Percentiles rank a stretch among this genome's conserved stretches.
phyloP scores from a whole-genome alignment of 64 coral and sea anemone genomes.

The Anthopleura sola region DNA sequence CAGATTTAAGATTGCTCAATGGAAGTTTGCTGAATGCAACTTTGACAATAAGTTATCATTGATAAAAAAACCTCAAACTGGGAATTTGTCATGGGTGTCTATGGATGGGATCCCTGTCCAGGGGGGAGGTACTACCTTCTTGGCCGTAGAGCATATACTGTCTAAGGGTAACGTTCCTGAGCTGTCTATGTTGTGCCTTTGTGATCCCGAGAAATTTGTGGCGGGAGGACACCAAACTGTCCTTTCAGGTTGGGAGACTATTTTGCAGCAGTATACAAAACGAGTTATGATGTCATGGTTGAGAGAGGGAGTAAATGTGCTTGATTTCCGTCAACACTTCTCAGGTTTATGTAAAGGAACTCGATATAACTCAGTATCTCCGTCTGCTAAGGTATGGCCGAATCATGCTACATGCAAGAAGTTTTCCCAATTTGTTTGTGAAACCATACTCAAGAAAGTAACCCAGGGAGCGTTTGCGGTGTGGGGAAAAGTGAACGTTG shows the following conservation, averaged over 20 bases:
- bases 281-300: background rate
- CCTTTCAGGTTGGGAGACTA: background rate
- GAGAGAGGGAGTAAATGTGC: background rate
- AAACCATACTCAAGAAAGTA: background rate
- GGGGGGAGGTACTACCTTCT: background rate
- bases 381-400: background rate
- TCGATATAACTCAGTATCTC: background rate
- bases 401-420: background rate
- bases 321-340: background rate
- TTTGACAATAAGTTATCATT: background rate
- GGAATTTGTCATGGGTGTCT: background rate
- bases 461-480: background rate
- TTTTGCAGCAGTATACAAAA: background rate
- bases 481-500: background rate
- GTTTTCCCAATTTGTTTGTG: background rate
- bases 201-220: conserved; percentile 7
- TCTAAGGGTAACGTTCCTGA: background rate
- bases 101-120: background rate
- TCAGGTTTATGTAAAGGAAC: background rate
- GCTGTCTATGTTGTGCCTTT: background rate
- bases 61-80: background rate
- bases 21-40: background rate
- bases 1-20: background rate
- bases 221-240: background rate
- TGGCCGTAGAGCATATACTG: background rate